Evolutionary conservation across 2,797 vertebrate genomes (phyloP).

Genomic region (Tachyglossus aculeatus): DNA sequence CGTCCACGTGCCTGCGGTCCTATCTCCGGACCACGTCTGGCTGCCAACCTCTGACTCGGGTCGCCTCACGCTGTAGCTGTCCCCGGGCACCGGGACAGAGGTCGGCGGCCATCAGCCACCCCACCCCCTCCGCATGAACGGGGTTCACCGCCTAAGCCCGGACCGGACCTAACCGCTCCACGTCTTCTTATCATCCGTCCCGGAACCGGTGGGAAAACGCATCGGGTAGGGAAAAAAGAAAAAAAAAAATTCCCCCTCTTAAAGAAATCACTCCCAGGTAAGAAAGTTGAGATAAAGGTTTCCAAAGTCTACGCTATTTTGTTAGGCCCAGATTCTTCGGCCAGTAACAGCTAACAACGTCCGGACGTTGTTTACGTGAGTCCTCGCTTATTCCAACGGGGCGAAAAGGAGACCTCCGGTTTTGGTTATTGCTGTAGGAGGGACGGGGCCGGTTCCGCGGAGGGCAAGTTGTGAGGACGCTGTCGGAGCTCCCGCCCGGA

Average conservation of each 20-base stretch:
- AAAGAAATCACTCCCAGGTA: constrained; percentile 58
- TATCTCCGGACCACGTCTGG: too few species aligned
- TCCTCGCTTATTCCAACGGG: constrained; percentile 71
- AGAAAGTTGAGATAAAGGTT: constrained; percentile 76
- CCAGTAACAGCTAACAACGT: constrained; percentile 82
- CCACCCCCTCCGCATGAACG: too few species aligned
- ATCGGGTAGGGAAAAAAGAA: constrained; percentile 51
- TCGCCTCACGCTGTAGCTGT: too few species aligned
- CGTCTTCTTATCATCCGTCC: too few species aligned
- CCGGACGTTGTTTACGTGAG: constrained; percentile 52
- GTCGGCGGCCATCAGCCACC: too few species aligned
- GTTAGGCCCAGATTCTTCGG: constrained; percentile 83
- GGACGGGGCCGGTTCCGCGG: too few species aligned
- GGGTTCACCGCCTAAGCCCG: too few species aligned
- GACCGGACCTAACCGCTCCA: too few species aligned
- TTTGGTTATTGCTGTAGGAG: constrained; percentile 71
- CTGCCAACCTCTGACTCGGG: too few species aligned
- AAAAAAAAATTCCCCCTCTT: constrained; percentile 52
- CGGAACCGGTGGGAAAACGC: too few species aligned
- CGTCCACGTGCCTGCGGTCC: constrained; percentile 37
- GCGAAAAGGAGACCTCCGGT: constrained; percentile 67
- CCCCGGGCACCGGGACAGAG: too few species aligned
- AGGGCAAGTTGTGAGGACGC: too few species aligned
- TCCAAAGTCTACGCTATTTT: constrained; percentile 82
- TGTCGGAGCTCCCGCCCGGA: constrained; percentile 61